Evolutionary conservation across 2,888 invertebrate species (phyloP), one percentile per base, ranked within the genome.

Genomic region (Heliconius ismenius): DNA sequence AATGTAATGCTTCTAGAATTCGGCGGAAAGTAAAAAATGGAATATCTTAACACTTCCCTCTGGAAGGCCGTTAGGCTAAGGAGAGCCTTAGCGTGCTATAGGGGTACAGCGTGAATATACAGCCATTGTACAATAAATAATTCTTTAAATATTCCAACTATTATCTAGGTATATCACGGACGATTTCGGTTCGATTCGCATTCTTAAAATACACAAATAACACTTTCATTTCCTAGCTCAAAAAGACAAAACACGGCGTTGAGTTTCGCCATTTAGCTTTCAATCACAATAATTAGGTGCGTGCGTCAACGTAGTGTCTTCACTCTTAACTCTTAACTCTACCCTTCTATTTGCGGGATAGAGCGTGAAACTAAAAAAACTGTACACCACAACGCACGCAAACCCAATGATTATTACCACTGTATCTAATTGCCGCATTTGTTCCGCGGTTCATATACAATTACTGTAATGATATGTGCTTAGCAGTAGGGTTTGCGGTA

Each of bases 401-500:
- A 15, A 24, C 39, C 26, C 24, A 24, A 15, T 67, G 68, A 26
- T 18, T 49, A 49, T 2, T 43, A 26, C 28, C 28, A 21, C 54
- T 49, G 26, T 24, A 49, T 54, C 49, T 69, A 69, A 69, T 49
- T 49, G 49, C 21, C 11, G 28, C 21, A 54, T 54, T 69, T 49
- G 69, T 49, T 54, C n/a, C 54, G 69, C 69, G 69, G 69, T 54
- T 54, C 54, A 15, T 70, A 43, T n/a, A 28, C 49, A 2, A 54
- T 70, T 70, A 70, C 21, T 28, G 0, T 54, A 54, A 70, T 54
- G 54, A 54, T 54, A 54, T 70, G n/a, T 54, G 69, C 15, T 70
- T 54, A 69, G n/a, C 7, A 54, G 32, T 11, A 21, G 26, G 18
- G 7, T 54, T 70, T 54, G 54, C 24, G 69, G 69, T 69, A 36